Evolutionary conservation across 2,888 invertebrate genomes (phyloP), one percentile per base, ranked within the genome.

Genomic region (Lasioglossum malachurum): DNA sequence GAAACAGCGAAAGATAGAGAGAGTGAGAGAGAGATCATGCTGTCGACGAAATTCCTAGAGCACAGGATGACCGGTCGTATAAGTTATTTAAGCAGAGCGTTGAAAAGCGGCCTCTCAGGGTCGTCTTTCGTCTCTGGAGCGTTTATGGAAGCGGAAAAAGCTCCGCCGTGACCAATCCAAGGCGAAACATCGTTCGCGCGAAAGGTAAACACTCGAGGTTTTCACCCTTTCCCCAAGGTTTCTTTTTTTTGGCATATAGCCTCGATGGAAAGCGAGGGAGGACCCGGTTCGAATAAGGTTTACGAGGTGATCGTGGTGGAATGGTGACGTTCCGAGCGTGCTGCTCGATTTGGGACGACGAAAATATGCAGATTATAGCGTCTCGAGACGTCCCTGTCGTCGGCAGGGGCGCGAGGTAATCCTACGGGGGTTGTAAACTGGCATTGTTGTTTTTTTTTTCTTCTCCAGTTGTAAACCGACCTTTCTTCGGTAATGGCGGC

Each of bases 131-230:
- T 64, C 67, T 44, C 74, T 1, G 57, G 74, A n/a, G 53, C 53
- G 53, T 90, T 90, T 88, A 90, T 87, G 87, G 78, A 84, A 74
- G 80, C 53, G 69, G 78, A 90, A 90, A 91, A 89, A 89, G 73
- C 49, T 38, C 83, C 83, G 82, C 87, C 91, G 92, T 90, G 90
- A 92, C 94, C 78, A 92, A 93, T 93, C 78, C 92, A 92, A 93
- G 94, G 93, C 84, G 87, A 94, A 93, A 92, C 89, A 92, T 89
- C 89, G 82, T 84, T 87, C 80, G 49, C 23, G 49, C 76, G 44
- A 80, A 72, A 67, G 87, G 89, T 90, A 92, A 92, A 92, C 90
- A 91, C 76, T 89, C 82, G 86, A 85, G 86, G 88, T 88, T 92
- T 88, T 67, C 35, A 53, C 69, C 60, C 79, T 79, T 67, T 72